Evolutionary conservation across 2,113 vertebrate species (phyloP), one percentile per base, ranked within the genome.

Genomic region (Xiphophorus couchianus): DNA sequence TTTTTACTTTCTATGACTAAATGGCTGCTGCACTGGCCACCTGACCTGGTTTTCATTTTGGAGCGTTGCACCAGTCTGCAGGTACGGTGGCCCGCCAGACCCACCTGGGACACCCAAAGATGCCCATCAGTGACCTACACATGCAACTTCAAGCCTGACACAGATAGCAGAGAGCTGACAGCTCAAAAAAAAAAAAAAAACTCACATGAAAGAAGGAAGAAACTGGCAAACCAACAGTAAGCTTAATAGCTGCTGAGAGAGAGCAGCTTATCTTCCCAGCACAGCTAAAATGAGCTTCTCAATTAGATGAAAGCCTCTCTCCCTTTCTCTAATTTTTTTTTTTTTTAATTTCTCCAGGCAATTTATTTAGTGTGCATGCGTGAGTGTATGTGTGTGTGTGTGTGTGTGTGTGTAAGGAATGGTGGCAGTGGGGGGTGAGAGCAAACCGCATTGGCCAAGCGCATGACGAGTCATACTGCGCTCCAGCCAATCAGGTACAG

Each of bases 261-360:
- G 84, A 85, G 64, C 51, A 82, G 87, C 91, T 94, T 94, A 94
- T 94, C 93, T 94, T 89, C 84, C 90, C 86, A 80, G 82, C 90
- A 80, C 90, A 94, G 93, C 87, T 89, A 91, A 93, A 90, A 90
- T 80, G 78, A 86, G 92, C 90, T 84, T 86, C 89, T 92, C 90
- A 91, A 90, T 92, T 91, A 93, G 90, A 93, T 92, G 89, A 93
- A 93, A 92, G 88, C 73, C 87, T 86, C 87, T 74, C 85, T 90
- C 81, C 61, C 87, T 86, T 89, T 87, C 87, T 90, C 85, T 84
- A 87, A 88, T 92, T 91, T 92, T 91, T 91, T 33, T 37, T 37
- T 37, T 12, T 9, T 37, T 66, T 80, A 88, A 78, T 94, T 93
- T 93, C 94, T 93, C 88, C 90, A 92, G 91, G 92, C 93, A 88